These are phyloP conservation scores for Brachyrhaphis roseni DNA, from an alignment of 2,797 vertebrate genomes.

Conservation along the genomic window DNA sequence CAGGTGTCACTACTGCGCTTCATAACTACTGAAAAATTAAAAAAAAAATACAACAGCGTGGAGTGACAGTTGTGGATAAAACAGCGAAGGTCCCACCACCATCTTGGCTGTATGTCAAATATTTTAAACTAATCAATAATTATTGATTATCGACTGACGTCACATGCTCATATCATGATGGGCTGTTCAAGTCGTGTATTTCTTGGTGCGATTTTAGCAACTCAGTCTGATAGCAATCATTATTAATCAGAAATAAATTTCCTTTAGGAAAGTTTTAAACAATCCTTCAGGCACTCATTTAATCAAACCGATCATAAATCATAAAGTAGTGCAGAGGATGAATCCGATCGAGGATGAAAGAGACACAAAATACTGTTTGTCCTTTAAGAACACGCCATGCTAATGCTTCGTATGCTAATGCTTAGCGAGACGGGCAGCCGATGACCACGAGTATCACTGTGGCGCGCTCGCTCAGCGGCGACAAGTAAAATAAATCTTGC, in stretches of 20 bases:
- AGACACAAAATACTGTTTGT: neutral
- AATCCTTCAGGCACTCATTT: neutral
- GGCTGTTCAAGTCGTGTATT: too few species aligned
- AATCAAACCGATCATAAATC: slow-evolving; percentile 15
- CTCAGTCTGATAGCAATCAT: neutral
- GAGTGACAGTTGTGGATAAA: too few species aligned
- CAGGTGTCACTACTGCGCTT: too few species aligned
- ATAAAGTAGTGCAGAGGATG: slow-evolving; percentile 4
- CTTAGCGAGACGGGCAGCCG: neutral
- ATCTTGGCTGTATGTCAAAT: too few species aligned
- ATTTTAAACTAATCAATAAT: too few species aligned
- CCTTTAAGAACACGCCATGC: neutral
- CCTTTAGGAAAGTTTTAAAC: neutral
- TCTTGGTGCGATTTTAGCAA: neutral
- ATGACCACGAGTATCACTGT: slow-evolving; percentile 18
- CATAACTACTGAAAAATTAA: too few species aligned
- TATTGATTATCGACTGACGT: too few species aligned
- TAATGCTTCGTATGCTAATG: slow-evolving; percentile 31
- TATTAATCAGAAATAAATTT: neutral
- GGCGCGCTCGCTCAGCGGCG: slow-evolving; percentile 36
- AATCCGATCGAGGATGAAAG: slow-evolving; percentile 9
- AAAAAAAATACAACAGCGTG: too few species aligned
- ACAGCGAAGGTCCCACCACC: too few species aligned
- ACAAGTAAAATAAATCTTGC: slow-evolving; percentile 50
- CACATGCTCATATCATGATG: too few species aligned